Evolutionary conservation across 2,113 vertebrate genomes (phyloP).

Genomic region (Acanthochromis polyacanthus): DNA sequence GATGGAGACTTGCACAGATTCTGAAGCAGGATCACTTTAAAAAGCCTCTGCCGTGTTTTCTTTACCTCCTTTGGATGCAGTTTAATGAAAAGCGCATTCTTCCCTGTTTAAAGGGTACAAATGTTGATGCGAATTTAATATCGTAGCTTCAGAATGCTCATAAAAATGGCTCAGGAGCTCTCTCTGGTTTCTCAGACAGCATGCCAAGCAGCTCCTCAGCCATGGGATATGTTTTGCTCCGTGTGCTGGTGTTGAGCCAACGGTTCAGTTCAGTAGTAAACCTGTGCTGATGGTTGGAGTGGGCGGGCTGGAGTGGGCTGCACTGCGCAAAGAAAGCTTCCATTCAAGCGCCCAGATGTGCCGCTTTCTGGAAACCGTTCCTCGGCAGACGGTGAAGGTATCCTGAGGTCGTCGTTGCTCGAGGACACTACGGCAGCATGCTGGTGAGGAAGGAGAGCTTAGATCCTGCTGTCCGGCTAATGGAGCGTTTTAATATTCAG

Average conservation of each 20-base stretch:
- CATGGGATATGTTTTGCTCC: constrained; percentile 36
- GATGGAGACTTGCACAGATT: background rate
- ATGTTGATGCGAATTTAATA: constrained; percentile 13
- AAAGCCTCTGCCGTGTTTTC: constrained; percentile 35
- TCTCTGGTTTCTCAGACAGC: background rate
- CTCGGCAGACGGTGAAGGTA: background rate
- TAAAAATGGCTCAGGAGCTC: background rate
- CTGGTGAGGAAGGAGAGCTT: background rate
- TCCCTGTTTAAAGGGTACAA: background rate
- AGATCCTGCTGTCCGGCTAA: background rate
- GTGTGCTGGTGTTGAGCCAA: constrained; percentile 53
- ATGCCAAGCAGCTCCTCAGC: background rate
- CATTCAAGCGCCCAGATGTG: constrained; percentile 50
- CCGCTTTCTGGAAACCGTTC: background rate
- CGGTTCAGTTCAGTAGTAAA: constrained; percentile 39
- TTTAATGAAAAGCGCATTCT: constrained; percentile 49
- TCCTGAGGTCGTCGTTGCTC: constrained; percentile 14
- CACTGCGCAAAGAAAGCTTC: constrained; percentile 44
- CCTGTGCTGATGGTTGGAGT: constrained; percentile 36
- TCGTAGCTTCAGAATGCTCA: background rate
- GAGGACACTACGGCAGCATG: background rate
- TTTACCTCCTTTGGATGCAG: constrained; percentile 27
- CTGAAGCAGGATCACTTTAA: constrained; percentile 1
- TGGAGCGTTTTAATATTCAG: background rate
- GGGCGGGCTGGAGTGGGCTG: constrained; percentile 58